phyloP scores from a whole-genome alignment of 1,140 invertebrate genomes.

The Schlechtendalia chinensis region DNA sequence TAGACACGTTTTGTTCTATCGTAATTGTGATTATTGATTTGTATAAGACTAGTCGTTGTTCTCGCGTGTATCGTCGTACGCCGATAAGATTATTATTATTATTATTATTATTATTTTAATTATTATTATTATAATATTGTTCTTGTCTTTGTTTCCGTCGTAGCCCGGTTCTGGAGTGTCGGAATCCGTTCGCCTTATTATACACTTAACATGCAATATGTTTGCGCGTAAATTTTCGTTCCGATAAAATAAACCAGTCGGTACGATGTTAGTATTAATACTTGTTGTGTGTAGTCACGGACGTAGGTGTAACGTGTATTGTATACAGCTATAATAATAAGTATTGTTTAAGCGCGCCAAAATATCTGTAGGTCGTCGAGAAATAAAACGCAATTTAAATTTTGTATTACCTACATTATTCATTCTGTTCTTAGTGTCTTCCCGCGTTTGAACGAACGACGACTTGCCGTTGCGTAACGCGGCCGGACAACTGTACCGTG shows the following conservation, averaged over 20 bases:
- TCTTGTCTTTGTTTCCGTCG: background rate
- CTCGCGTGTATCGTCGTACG: too few relatives aligned
- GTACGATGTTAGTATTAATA: conserved; percentile 18
- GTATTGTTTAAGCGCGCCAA: conserved; percentile 24
- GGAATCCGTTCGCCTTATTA: conserved; percentile 38
- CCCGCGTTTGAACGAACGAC: too few relatives aligned
- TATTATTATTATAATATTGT: too few relatives aligned
- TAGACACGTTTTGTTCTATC: background rate
- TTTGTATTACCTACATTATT: conserved; percentile 14
- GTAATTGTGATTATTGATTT: background rate
- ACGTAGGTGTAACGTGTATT: background rate
- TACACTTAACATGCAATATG: conserved; percentile 37
- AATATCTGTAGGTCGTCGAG: conserved; percentile 7
- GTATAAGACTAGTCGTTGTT: too few relatives aligned
- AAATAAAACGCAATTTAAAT: conserved; percentile 37
- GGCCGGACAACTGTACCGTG: background rate
- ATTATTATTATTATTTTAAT: too few relatives aligned
- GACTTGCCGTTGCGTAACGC: too few relatives aligned
- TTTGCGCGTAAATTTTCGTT: background rate
- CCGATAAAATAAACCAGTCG: background rate
- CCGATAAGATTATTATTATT: too few relatives aligned
- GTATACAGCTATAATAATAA: conserved; percentile 13
- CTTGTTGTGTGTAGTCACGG: conserved; percentile 15
- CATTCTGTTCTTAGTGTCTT: background rate
- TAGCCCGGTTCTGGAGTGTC: conserved; percentile 27